Evolutionary conservation across 2,888 invertebrate genomes (phyloP).

Genomic region (Psylliodes chrysocephalus): DNA sequence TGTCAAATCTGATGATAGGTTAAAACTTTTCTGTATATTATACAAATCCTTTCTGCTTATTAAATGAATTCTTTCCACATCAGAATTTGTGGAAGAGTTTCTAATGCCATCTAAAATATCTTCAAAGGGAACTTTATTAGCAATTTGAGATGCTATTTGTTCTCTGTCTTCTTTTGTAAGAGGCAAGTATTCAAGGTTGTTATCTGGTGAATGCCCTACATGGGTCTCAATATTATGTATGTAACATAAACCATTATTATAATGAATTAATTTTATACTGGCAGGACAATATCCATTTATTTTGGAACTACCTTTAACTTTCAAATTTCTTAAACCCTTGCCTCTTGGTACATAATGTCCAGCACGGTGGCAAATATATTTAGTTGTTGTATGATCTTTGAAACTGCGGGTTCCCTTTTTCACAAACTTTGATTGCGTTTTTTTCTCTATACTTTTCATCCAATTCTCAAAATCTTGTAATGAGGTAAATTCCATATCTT

Average conservation of each 20-base stretch:
- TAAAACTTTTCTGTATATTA: conserved; percentile 40
- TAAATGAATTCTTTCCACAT: conserved; percentile 34
- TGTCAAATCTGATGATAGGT: conserved; percentile 27
- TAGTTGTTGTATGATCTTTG: conserved; percentile 13
- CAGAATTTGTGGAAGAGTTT: conserved; percentile 20
- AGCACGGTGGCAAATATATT: conserved; percentile 20
- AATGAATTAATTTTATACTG: conserved; percentile 8
- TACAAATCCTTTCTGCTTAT: conserved; percentile 37
- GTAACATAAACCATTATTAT: conserved; percentile 13
- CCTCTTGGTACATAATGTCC: conserved; percentile 8
- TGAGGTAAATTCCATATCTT: conserved; percentile 11
- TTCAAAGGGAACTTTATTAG: conserved; percentile 38
- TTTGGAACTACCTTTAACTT: conserved; percentile 14
- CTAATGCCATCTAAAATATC: conserved; percentile 38
- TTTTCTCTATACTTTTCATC: background rate
- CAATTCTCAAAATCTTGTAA: conserved; percentile 15
- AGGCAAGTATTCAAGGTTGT: conserved; percentile 37
- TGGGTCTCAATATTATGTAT: conserved; percentile 21
- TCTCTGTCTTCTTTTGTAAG: conserved; percentile 22
- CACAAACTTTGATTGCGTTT: conserved; percentile 18
- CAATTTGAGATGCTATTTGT: conserved; percentile 32
- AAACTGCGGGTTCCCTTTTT: background rate
- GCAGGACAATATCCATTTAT: conserved; percentile 26
- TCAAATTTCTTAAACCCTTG: conserved; percentile 15
- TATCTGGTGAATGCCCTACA: conserved; percentile 24